Conservation (phyloP, 1,140 invertebrate species). For the Aphidius gifuensis region DNA sequence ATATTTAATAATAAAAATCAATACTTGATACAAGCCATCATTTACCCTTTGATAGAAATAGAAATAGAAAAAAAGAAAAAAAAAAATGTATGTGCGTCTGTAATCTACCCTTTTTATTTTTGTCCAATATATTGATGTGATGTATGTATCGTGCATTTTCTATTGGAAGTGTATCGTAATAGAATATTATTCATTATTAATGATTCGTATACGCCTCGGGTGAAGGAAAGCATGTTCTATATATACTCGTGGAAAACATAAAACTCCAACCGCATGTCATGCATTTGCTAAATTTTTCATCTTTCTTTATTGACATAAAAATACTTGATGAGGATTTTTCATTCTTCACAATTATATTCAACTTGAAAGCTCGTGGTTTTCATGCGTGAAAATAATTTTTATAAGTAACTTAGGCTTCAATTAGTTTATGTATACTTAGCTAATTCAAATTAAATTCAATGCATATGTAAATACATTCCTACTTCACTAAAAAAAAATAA, state of each 20-base stretch:
- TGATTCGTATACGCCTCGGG: slow-evolving; percentile 16
- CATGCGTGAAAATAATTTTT: background rate
- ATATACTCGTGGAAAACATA: too few species aligned
- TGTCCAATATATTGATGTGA: too few species aligned
- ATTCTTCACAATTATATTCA: background rate
- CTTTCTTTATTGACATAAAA: background rate
- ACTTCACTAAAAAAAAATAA: too few species aligned
- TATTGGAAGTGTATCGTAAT: slow-evolving; percentile 27
- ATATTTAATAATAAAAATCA: background rate
- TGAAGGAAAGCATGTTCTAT: too few species aligned
- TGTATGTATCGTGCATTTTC: too few species aligned
- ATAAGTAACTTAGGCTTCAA: too few species aligned
- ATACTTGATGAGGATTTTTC: background rate
- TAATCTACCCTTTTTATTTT: slow-evolving; percentile 1
- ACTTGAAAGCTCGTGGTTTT: too few species aligned
- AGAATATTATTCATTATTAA: slow-evolving; percentile 41
- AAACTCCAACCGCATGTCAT: slow-evolving; percentile 14
- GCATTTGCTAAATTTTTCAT: slow-evolving; percentile 4
- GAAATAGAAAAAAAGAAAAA: too few species aligned
- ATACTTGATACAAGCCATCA: slow-evolving; percentile 4
- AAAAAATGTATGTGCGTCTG: slow-evolving; percentile 10
- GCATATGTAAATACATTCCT: too few species aligned
- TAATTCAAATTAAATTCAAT: too few species aligned
- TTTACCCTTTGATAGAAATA: background rate
- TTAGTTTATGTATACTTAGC: too few species aligned